Evolutionary conservation across 2,797 vertebrate genomes (phyloP), one percentile per base, ranked within the genome.

Genomic region (Helicolenus hilgendorfi): DNA sequence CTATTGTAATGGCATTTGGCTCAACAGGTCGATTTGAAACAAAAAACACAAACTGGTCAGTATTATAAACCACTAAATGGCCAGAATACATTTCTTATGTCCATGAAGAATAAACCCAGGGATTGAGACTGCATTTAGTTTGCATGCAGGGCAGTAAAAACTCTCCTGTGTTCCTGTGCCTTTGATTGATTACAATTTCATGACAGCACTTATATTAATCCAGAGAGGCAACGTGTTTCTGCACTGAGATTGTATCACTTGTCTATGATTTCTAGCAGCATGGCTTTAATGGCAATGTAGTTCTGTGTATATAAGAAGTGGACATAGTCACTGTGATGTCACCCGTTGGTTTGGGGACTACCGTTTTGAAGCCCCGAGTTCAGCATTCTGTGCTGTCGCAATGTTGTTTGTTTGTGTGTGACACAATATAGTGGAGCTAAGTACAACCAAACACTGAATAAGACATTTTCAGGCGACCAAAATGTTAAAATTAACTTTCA

Each of bases 71-170:
- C 22, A 56, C 41, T 15, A 38, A 27, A 55, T 38, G 33, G 15
- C 29, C 7, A 72, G 14, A 72, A 72, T 7, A 26, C 11, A 38
- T 33, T 5, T 58, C 0, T 9, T 22, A 45, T 78, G 20, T 53
- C n/a, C 10, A 20, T 36, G 18, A 31, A 63, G 7, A 64, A 29
- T 36, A 71, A 79, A 36, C n/a, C 10, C 45, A 1, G 36, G 45
- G 18, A 45, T 45, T 45, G 2, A 35, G 4, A 35, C 62, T 27
- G 0, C 24, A 68, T 45, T 0, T 11, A 11, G 36, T 11, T 22
- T 0, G n/a, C 31, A 64, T 64, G 6, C 33, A 0, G 33, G n/a
- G 0, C 62, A 36, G 10, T 64, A 64, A 13, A 33, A 5, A 0
- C 0, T 2, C 29, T 72, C 6, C n/a, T 33, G 26, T 63, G 58